Evolutionary conservation across 2,888 invertebrate genomes (phyloP).

Genomic region (Latrodectus elegans): DNA sequence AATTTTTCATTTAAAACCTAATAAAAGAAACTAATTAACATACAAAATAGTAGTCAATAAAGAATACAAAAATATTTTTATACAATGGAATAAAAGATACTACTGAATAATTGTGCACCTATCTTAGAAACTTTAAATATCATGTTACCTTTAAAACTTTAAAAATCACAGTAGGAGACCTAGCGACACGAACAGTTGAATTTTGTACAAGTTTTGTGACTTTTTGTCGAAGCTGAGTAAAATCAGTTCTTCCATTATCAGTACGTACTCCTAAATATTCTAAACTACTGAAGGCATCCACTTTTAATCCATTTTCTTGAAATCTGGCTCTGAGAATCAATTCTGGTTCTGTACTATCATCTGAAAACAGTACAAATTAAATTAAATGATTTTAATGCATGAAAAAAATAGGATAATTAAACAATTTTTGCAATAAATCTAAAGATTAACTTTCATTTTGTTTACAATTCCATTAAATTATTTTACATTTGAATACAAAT

Average conservation of each 20-base stretch:
- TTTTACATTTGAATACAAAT: too few species aligned
- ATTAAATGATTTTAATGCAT: background rate
- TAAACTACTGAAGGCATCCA: slow-evolving; percentile 84
- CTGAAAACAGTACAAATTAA: slow-evolving; percentile 25
- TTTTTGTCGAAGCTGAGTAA: slow-evolving; percentile 78
- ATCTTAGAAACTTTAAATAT: slow-evolving; percentile 80
- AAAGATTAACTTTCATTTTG: too few species aligned
- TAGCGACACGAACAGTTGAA: slow-evolving; percentile 82
- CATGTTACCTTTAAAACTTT: slow-evolving; percentile 81
- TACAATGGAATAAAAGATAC: background rate
- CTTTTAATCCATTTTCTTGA: slow-evolving; percentile 79
- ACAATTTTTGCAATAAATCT: too few species aligned
- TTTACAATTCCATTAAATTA: too few species aligned
- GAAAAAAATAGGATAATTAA: background rate
- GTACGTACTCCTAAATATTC: slow-evolving; percentile 75
- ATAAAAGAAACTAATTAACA: slow-evolving; percentile 68
- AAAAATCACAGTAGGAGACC: slow-evolving; percentile 82
- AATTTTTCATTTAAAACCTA: slow-evolving; percentile 84
- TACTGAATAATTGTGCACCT: background rate
- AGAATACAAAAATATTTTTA: background rate
- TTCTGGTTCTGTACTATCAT: slow-evolving; percentile 71
- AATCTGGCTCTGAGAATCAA: slow-evolving; percentile 78
- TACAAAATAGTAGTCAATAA: background rate
- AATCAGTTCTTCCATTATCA: slow-evolving; percentile 78
- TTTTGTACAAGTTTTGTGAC: slow-evolving; percentile 81